Conservation (phyloP, 1,140 invertebrate species). For the Colletes latitarsis region DNA sequence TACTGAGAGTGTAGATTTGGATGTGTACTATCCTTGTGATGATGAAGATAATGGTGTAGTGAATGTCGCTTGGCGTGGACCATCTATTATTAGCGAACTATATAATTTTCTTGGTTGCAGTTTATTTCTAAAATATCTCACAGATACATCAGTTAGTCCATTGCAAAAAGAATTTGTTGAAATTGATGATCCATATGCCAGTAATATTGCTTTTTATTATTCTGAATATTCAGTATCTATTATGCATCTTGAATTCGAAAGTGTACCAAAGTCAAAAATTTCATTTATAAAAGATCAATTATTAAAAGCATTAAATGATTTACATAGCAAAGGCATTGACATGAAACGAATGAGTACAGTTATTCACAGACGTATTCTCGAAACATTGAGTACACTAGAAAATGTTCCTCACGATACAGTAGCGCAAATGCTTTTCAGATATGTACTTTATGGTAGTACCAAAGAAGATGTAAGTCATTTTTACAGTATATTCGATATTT, state of each 20-base stretch:
- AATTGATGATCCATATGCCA: slow-evolving; percentile 90
- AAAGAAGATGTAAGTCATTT: slow-evolving; percentile 86
- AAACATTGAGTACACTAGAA: slow-evolving; percentile 88
- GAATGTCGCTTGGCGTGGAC: slow-evolving; percentile 91
- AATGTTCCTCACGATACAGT: slow-evolving; percentile 88
- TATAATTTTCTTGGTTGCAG: slow-evolving; percentile 84
- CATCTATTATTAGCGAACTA: slow-evolving; percentile 83
- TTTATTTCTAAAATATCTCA: slow-evolving; percentile 92
- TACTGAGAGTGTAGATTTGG: slow-evolving; percentile 78
- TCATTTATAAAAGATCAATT: slow-evolving; percentile 84
- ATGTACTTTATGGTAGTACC: slow-evolving; percentile 90
- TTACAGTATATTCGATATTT: slow-evolving; percentile 1
- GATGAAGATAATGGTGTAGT: slow-evolving; percentile 93
- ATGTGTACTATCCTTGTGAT: slow-evolving; percentile 90
- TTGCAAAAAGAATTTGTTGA: slow-evolving; percentile 93
- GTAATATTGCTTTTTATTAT: slow-evolving; percentile 86
- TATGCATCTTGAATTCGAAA: slow-evolving; percentile 88
- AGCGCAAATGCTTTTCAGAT: slow-evolving; percentile 89
- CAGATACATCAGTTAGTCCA: slow-evolving; percentile 91
- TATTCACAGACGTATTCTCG: slow-evolving; percentile 87
- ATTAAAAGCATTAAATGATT: slow-evolving; percentile 81
- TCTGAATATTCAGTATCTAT: slow-evolving; percentile 88
- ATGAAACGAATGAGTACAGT: slow-evolving; percentile 88
- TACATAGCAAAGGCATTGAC: slow-evolving; percentile 85
- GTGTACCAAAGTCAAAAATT: slow-evolving; percentile 88